phyloP scores from a whole-genome alignment of 2,113 vertebrate genomes.

The Sorex fumeus region DNA sequence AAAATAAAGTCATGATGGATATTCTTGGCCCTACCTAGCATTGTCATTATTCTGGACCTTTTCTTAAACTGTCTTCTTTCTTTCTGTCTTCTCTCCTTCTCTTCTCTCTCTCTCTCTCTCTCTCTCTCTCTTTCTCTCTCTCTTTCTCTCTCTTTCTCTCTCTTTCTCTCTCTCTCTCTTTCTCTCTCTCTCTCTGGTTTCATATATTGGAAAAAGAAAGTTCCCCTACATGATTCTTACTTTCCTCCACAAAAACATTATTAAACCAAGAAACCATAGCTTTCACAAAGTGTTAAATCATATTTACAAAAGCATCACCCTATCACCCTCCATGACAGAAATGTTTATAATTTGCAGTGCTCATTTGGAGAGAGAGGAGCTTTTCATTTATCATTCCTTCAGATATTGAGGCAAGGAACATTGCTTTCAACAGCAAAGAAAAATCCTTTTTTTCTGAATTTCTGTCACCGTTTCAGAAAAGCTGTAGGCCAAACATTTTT shows the following conservation, averaged over 20 bases:
- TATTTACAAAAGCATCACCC: constrained; percentile 24
- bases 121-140: no score
- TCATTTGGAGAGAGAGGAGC: background rate
- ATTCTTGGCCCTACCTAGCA: no score
- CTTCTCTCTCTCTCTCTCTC: no score
- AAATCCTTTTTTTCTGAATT: background rate
- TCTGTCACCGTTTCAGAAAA: background rate
- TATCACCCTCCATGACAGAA: background rate
- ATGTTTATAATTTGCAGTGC: constrained; percentile 46
- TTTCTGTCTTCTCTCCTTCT: no score
- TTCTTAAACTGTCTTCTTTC: no score
- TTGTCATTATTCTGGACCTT: no score
- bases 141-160: no score
- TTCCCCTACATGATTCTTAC: no score
- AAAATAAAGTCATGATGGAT: no score
- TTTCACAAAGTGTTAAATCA: constrained; percentile 65
- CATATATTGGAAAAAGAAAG: no score
- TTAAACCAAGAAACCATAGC: background rate
- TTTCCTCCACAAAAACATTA: background rate
- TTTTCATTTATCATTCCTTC: constrained; percentile 43
- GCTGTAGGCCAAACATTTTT: background rate
- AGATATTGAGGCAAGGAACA: background rate
- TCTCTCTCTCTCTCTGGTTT: no score
- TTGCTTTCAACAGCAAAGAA: background rate
- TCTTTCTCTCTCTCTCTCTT: no score